Base-by-base conservation (phyloP, 2,797 vertebrate species). In the Cryptoprocta ferox region DNA sequence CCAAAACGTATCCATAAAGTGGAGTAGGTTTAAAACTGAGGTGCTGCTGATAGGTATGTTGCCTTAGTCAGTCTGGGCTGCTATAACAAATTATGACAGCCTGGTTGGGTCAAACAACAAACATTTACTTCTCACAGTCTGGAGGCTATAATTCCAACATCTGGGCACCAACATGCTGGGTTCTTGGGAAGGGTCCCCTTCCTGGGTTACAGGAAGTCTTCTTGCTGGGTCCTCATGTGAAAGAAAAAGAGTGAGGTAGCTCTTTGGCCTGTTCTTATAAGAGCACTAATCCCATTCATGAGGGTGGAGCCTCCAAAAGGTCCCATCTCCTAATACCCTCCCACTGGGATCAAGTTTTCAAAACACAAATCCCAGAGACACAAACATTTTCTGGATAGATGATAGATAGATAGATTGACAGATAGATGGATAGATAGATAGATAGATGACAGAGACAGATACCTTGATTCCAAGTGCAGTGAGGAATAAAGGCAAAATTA, bases 401-500 rank as follows among this genome's bases (percentile, higher is more conserved):
- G 66, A 53, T 9, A 59, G 56, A 53, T 53, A 18, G 50, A 56
- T 56, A 8, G 53, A 24, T 13, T 73, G 12, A 84, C 10, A 76
- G 42, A 45, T 4, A 30, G 56, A 50, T 21, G 35, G 68, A 71
- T 4, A 30, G 12, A 85, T 10, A 76, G 42, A 42, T 6, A 24
- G 66, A 50, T 21, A n/a, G 66, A 68, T 35, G 28, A 18, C 26
- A 19, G 28, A 59, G 14, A 37, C 26, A 21, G 1, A 53, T 6
- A 76, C 16, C 11, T 68, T 56, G 3, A 75, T 61, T 90, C 12
- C 35, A 93, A 92, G 3, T 39, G 0, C 26, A 83, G 24, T 75
- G 19, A 96, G 45, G 13, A 92, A 63, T 66, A 89, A 65, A 68
- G 86, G 13, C 6, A 79, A 96, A 89, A 87, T 80, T 87, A 81